Evolutionary conservation across 2,888 invertebrate species (phyloP).

Genomic region (Cynaeus angustus): DNA sequence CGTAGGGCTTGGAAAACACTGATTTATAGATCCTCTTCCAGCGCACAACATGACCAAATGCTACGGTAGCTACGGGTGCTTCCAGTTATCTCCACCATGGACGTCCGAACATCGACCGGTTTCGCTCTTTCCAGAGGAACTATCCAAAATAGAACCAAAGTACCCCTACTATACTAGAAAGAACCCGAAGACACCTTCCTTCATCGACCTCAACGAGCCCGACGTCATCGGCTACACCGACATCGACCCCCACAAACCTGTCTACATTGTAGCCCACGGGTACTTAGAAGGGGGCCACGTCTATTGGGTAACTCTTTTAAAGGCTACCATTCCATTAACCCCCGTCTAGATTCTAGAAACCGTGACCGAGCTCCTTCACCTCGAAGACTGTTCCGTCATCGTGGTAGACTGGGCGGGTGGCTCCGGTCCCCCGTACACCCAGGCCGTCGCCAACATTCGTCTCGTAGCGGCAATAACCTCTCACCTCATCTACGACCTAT

Average conservation of each 20-base stretch:
- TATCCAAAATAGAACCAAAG: conserved; percentile 79
- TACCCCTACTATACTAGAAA: conserved; percentile 76
- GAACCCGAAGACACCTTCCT: conserved; percentile 74
- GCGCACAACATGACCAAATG: conserved; percentile 75
- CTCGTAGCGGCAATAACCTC: conserved; percentile 90
- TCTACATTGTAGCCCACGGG: conserved; percentile 89
- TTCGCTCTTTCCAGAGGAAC: conserved; percentile 84
- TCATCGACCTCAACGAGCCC: conserved; percentile 80
- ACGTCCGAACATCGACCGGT: conserved; percentile 85
- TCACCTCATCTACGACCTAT: conserved; percentile 75
- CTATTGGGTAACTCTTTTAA: conserved; percentile 78
- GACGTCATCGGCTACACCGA: conserved; percentile 78
- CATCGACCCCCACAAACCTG: conserved; percentile 78
- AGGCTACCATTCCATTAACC: too few relatives aligned
- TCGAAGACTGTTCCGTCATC: conserved; percentile 83
- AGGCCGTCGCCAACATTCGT: conserved; percentile 93
- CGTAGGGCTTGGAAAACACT: neutral
- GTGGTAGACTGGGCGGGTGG: conserved; percentile 91
- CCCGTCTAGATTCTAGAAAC: conserved; percentile 78
- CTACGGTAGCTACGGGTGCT: conserved; percentile 87
- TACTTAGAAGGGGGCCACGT: conserved; percentile 89
- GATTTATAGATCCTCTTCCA: conserved; percentile 51
- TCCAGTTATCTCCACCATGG: conserved; percentile 86
- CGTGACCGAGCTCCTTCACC: conserved; percentile 81
- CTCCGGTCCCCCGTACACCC: conserved; percentile 90